phyloP scores from a whole-genome alignment of 2,797 vertebrate genomes.

The Amphiprion clarkii region DNA sequence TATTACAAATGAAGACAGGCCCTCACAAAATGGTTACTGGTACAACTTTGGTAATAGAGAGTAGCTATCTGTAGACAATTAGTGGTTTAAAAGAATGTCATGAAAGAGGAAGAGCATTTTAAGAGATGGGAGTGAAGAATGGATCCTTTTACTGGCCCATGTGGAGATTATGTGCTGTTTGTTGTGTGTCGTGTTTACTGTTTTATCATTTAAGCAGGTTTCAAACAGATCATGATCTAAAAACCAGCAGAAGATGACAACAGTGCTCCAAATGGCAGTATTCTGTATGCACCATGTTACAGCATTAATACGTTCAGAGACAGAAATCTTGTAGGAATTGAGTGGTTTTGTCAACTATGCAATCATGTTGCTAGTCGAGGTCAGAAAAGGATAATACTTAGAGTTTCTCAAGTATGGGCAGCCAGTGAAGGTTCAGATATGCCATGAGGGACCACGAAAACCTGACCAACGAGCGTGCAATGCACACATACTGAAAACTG shows the following conservation, averaged over 20 bases:
- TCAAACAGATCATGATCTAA: not conserved
- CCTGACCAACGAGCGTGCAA: not conserved
- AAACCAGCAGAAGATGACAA: not conserved
- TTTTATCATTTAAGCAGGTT: constrained; percentile 3
- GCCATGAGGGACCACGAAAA: constrained; percentile 2
- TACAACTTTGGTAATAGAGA: too few species aligned
- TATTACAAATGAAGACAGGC: too few species aligned
- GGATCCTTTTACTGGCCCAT: not conserved
- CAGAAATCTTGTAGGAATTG: not conserved
- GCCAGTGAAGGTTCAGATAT: not conserved
- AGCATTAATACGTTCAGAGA: not conserved
- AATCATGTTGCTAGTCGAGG: constrained; percentile 9
- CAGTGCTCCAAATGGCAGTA: constrained; percentile 6
- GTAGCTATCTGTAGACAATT: too few species aligned
- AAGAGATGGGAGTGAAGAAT: not conserved
- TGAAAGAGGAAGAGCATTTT: constrained; percentile 18
- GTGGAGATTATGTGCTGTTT: not conserved
- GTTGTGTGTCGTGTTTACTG: not conserved
- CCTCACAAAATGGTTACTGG: too few species aligned
- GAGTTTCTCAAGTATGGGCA: constrained; percentile 4
- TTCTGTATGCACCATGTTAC: not conserved
- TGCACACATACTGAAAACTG: constrained; percentile 12
- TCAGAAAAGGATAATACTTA: not conserved
- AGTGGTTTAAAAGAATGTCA: not conserved
- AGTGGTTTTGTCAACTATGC: not conserved